Percentiles rank a stretch among this genome's conserved stretches.
Conservation (phyloP, 2,113 vertebrate species). For the Cyanistes caeruleus region DNA sequence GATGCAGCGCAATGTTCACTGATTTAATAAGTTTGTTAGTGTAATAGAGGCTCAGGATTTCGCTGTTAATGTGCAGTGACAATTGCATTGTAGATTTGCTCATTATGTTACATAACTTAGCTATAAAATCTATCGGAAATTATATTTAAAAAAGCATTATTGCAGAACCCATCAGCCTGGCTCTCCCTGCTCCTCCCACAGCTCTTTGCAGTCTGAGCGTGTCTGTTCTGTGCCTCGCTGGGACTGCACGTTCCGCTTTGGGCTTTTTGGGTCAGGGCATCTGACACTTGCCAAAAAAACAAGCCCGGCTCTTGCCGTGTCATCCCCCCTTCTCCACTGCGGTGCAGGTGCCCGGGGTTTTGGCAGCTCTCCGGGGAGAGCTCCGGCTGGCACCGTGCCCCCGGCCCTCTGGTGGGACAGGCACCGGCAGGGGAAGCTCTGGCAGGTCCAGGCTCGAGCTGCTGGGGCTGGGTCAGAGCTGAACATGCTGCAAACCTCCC, state of each 20-base stretch:
- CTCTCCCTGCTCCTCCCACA: background rate
- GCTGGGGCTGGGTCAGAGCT: background rate
- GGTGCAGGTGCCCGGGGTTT: background rate
- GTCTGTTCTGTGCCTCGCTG: background rate
- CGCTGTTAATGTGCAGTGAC: conserved; percentile 47
- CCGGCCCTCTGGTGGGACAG: background rate
- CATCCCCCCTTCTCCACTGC: fast-evolving
- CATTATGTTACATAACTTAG: conserved; percentile 56
- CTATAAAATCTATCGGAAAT: conserved; percentile 31
- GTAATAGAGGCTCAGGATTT: conserved; percentile 37
- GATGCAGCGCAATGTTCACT: conserved; percentile 45
- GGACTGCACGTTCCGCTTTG: background rate
- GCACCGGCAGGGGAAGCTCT: background rate
- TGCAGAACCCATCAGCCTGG: background rate
- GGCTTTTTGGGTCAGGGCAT: background rate
- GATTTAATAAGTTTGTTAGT: conserved; percentile 67
- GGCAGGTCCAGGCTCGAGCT: background rate
- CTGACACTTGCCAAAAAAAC: background rate
- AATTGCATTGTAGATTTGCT: conserved; percentile 60
- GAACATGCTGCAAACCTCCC: fast-evolving
- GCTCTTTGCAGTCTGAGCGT: background rate
- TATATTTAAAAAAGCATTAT: conserved; percentile 34
- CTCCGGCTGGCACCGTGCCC: background rate
- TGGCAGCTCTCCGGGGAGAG: background rate
- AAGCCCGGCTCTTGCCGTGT: background rate